These are phyloP conservation scores for Pachyseris speciosa DNA, from an alignment of 64 coral and sea anemone genomes.

Conservation along the genomic window DNA sequence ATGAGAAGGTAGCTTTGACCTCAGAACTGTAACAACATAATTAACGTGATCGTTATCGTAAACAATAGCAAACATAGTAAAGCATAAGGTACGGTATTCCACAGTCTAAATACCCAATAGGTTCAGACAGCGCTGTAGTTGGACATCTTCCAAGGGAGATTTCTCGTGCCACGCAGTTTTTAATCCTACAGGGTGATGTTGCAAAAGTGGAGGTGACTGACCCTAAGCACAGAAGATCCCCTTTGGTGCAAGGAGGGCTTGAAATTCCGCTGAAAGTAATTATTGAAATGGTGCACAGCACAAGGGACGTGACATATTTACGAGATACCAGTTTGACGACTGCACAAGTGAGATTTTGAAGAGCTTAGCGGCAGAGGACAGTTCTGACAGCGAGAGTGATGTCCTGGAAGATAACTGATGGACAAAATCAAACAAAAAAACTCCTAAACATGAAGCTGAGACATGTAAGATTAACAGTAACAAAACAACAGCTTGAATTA, in stretches of 20 bases:
- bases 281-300: constrained; percentile 47
- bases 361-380: constrained; percentile 43
- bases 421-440: constrained; percentile 37
- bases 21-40: constrained; percentile 44
- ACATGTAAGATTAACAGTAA: not conserved
- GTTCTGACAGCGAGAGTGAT: constrained; percentile 62
- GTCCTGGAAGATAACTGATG: constrained; percentile 59
- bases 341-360: constrained; percentile 39
- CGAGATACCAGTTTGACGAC: constrained; percentile 51
- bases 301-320: not conserved
- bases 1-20: constrained; percentile 1
- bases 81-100: not conserved
- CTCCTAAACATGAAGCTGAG: not conserved
- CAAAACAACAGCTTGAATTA: not conserved
- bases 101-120: constrained; percentile 29
- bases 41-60: constrained; percentile 41
- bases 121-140: too few relatives aligned
- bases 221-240: constrained; percentile 69
- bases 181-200: constrained; percentile 56
- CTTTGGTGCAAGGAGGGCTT: constrained; percentile 70
- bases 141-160: too few relatives aligned
- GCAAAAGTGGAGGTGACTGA: constrained; percentile 60
- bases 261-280: constrained; percentile 54
- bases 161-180: too few relatives aligned
- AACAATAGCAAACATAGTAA: constrained; percentile 57